Percentiles rank a stretch among this genome's conserved stretches.
phyloP scores from a whole-genome alignment of 1,140 invertebrate genomes.

The Ctenoplectra terminalis region DNA sequence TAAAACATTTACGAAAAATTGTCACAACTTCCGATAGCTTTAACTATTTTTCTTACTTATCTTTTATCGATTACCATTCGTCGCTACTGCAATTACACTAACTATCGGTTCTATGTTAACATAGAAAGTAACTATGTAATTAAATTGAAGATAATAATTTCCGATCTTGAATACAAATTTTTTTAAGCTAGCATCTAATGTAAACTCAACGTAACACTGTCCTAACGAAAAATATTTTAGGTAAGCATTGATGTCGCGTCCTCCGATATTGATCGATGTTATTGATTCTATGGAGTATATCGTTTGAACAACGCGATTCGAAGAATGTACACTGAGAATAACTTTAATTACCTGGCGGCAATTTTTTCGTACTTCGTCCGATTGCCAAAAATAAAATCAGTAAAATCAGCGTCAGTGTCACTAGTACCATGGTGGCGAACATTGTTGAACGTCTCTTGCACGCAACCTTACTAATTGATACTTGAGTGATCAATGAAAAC shows the following conservation, averaged over 20 bases:
- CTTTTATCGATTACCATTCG: too few species aligned
- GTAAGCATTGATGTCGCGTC: too few species aligned
- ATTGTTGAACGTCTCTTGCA: background rate
- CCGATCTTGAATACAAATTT: background rate
- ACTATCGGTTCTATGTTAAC: background rate
- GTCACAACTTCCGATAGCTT: too few species aligned
- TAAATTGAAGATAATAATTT: background rate
- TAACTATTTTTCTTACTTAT: too few species aligned
- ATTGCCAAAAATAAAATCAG: background rate
- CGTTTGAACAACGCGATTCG: background rate
- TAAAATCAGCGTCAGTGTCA: background rate
- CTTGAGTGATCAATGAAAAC: too few species aligned
- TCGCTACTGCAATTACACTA: too few species aligned
- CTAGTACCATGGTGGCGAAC: background rate
- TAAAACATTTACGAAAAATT: too few species aligned
- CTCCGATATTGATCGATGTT: too few species aligned
- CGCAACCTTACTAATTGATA: too few species aligned
- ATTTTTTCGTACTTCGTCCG: background rate
- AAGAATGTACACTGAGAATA: background rate
- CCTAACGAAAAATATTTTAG: background rate
- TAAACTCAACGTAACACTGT: background rate
- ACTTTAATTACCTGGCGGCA: conserved; percentile 46
- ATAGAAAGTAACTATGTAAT: background rate
- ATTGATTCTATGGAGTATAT: background rate
- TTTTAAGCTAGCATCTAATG: too few species aligned